Base-by-base conservation (phyloP, 2,113 vertebrate species). In the Chunga burmeisteri region DNA sequence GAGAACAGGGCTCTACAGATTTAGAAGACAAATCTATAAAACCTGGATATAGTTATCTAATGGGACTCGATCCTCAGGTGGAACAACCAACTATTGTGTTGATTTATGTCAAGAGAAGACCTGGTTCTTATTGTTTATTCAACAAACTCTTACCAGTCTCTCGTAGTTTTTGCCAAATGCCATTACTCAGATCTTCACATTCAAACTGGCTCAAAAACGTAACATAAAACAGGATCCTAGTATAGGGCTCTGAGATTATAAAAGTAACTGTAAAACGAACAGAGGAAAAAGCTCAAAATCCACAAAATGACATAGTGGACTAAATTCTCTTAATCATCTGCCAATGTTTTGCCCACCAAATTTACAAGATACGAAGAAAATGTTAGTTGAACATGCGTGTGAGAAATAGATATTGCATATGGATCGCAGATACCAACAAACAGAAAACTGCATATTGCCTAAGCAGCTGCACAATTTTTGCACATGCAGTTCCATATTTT, bases 401-500 rank as follows among this genome's bases (percentile, higher is more conserved):
- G 78, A 77, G 67, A 56, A 90, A 55, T 6, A 66, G 78, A 23
- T 80, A 58, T 18, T 73, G 84, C 84, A 80, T 22, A 56, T 82
- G 81, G 93, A 55, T 53, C 7, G 36, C 86, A 68, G 74, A 61
- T 3, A 84, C 29, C 91, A 87, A 61, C 86, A 85, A 81, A 86
- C 55, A 93, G 83, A 81, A 46, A 78, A 9, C 68, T 90, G 87
- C 81, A 66, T 25, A 30, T 93, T 96, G 91, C 91, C 71, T 23
- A 81, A 91, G 95, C 93, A 91, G 91, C 94, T 88, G 74, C 71
- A 61, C 81, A 18, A 8, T 23, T 65, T 78, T 95, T 50, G 70
- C 94, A 86, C 93, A 93, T 95, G 93, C 95, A 94, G 50, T 86
- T 85, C 93, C n/a, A 38, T 61, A 72, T 62, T 95, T 94, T 50